A percentile compares a stretch with the other conserved stretches of the same genome.
Conservation (phyloP, 2,797 vertebrate genomes). For the Bovichtus variegatus region DNA sequence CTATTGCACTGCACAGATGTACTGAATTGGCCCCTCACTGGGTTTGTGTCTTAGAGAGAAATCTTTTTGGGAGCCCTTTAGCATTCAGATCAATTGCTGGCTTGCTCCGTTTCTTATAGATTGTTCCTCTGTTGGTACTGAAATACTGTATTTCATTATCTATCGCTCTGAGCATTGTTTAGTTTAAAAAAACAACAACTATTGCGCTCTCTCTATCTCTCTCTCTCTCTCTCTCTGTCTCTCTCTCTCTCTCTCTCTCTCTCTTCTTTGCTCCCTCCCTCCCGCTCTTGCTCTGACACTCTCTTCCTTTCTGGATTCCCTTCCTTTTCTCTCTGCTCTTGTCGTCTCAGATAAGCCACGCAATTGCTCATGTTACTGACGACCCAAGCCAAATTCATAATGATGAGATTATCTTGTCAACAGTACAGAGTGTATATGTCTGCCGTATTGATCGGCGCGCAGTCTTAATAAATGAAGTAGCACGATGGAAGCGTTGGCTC, state of each 20-base stretch:
- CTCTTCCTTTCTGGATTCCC: slow-evolving; percentile 35
- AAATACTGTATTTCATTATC: slow-evolving; percentile 74
- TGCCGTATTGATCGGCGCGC: slow-evolving; percentile 80
- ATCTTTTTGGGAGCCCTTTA: slow-evolving; percentile 66
- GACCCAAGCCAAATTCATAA: slow-evolving; percentile 85
- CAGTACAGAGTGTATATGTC: slow-evolving; percentile 80
- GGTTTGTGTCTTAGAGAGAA: slow-evolving; percentile 64
- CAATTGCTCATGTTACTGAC: slow-evolving; percentile 83
- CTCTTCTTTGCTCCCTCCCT: slow-evolving; percentile 17
- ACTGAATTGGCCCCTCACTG: slow-evolving; percentile 66
- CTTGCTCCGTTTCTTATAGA: slow-evolving; percentile 73
- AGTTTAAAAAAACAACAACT: slow-evolving; percentile 39
- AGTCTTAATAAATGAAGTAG: slow-evolving; percentile 84
- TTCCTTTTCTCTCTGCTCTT: slow-evolving; percentile 65
- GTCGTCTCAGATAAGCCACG: slow-evolving; percentile 81
- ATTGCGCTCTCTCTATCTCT: slow-evolving; percentile 5
- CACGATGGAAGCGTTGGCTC: slow-evolving; percentile 71
- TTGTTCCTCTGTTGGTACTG: slow-evolving; percentile 64
- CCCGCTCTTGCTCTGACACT: not conserved
- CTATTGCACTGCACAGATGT: slow-evolving; percentile 52
- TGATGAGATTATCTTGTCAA: slow-evolving; percentile 88
- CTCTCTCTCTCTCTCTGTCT: slow-evolving; percentile 15
- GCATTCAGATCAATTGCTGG: slow-evolving; percentile 75
- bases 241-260: slow-evolving; percentile 2
- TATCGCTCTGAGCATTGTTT: slow-evolving; percentile 65